Base-by-base conservation (phyloP, 2,113 vertebrate species). In the Eolophus roseicapilla region DNA sequence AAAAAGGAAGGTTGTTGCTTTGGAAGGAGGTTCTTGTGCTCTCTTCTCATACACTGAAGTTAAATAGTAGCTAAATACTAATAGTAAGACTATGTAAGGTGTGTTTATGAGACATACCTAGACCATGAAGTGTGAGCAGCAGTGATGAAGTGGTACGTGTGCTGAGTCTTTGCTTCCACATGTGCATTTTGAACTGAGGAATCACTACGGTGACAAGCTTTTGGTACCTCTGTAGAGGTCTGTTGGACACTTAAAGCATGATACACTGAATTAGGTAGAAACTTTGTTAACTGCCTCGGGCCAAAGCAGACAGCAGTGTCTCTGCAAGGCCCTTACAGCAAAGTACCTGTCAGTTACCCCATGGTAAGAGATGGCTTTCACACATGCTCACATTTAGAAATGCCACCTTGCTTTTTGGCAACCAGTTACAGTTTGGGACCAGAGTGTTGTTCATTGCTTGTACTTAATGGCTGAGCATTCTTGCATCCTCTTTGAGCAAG, bases 1-100 rank as follows among this genome's bases (percentile, higher is more conserved):
- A 82, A 91, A 41, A 23, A 77, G 41, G 60, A 90, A 57, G 37
- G 21, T 16, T n/a, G 14, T 33, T 84, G 18, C 64, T 88, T 76
- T 68, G 21, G 28, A 55, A 43, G 33, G 39, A 77, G 53, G 29
- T 44, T 92, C 31, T 37, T 68, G 18, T 90, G 43, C 21, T 80
- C n/a, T 70, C 63, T 84, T 47, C 49, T 91, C 13, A 28, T 74
- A 63, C 21, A 15, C 41, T 28, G 0, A 53, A 67, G 29, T 68
- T 49, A 86, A 70, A 78, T 20, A 59, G 29, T 75, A 63, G 49
- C 78, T 92, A 78, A 91, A 37, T 78, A 74, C 50, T 91, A 83
- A 68, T 82, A 82, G 44, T 55, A 49, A 70, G 64, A 59, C 52
- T 86, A 8, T 76, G 71, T 68, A 41, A 91, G 83, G 80, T 71